A percentile compares a stretch with the other conserved stretches of the same genome.
Conservation (phyloP, 2,113 vertebrate species). For the Mus spicilegus region DNA sequence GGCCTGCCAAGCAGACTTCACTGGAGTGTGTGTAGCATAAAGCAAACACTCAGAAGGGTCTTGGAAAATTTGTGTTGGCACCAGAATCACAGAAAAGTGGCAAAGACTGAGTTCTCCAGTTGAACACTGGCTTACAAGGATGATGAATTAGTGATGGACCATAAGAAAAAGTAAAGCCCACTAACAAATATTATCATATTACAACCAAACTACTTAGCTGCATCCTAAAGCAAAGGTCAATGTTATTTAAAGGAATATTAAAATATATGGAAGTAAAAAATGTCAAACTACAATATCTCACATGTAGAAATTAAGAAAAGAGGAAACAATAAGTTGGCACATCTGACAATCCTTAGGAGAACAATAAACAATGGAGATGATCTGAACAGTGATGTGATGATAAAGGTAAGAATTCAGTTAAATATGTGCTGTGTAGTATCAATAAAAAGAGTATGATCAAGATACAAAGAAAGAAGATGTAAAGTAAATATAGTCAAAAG, state of each 20-base stretch:
- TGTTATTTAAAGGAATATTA: neutral
- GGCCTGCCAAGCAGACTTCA: too few relatives aligned
- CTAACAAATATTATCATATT: too few relatives aligned
- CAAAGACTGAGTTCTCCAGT: neutral
- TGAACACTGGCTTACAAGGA: too few relatives aligned
- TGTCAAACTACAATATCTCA: neutral
- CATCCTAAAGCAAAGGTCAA: neutral
- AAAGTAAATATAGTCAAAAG: neutral
- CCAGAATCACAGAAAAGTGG: neutral
- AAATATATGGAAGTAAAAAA: neutral
- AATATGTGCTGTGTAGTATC: neutral
- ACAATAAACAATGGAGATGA: neutral
- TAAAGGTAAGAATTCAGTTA: too few relatives aligned
- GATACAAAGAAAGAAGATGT: neutral
- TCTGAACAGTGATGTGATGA: neutral
- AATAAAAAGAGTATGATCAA: neutral
- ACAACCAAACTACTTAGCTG: neutral
- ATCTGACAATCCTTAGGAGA: neutral
- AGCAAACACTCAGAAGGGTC: rapidly evolving
- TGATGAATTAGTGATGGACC: neutral
- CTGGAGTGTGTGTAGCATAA: too few relatives aligned
- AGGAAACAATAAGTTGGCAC: neutral
- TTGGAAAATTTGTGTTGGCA: neutral
- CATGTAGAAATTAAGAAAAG: neutral
- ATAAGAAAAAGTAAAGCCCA: neutral